Conservation (phyloP, 1,140 invertebrate species). For the Leptopilina clavipes region DNA sequence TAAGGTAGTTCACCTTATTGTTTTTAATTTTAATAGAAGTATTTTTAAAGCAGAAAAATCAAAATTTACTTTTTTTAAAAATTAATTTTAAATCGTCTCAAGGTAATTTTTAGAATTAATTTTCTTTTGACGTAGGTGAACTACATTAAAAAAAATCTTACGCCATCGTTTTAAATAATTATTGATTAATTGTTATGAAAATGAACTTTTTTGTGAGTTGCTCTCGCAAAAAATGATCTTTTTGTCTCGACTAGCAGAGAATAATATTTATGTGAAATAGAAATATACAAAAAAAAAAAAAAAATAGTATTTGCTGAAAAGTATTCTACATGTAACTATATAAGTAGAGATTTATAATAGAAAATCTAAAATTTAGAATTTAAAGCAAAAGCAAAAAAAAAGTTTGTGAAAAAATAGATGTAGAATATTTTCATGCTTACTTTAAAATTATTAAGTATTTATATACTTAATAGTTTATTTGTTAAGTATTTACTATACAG, state of each 20-base stretch:
- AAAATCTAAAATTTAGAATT: conserved; percentile 1
- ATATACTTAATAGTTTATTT: not conserved
- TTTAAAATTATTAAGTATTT: not conserved
- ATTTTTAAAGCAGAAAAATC: too few species aligned
- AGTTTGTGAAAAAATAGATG: not conserved
- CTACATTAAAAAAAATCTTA: too few species aligned
- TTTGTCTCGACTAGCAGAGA: not conserved
- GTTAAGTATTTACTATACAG: not conserved
- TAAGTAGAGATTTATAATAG: not conserved
- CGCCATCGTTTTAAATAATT: too few species aligned
- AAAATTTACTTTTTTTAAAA: too few species aligned
- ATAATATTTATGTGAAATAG: not conserved
- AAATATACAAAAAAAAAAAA: conserved; percentile 11
- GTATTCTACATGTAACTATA: not conserved
- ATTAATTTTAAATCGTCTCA: too few species aligned
- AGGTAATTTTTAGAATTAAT: too few species aligned
- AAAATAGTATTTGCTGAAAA: conserved; percentile 5
- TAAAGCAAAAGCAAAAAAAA: not conserved
- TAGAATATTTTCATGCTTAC: not conserved
- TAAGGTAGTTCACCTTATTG: too few species aligned
- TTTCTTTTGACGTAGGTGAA: too few species aligned
- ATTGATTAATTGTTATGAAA: too few species aligned
- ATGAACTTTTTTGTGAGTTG: too few species aligned
- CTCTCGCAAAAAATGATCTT: too few species aligned
- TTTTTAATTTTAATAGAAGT: too few species aligned